Base-by-base conservation (phyloP, 2,797 vertebrate species). In the Schizopygopsis pylzovi region DNA sequence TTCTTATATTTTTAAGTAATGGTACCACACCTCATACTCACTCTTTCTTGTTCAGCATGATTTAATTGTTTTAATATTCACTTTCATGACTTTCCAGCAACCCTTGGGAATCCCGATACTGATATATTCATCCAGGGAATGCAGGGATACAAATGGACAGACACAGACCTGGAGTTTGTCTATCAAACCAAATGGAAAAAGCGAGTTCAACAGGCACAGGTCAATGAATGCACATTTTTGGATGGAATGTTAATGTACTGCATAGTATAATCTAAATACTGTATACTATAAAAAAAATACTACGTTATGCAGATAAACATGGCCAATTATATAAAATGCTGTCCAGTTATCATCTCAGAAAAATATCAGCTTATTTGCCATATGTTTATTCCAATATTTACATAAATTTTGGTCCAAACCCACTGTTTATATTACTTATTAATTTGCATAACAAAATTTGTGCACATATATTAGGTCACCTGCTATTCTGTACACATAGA, bases 81-180 rank as follows among this genome's bases (percentile, higher is more conserved):
- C 49, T 73, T 33, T 33, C 12, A 39, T 72, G 18, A 59, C 61
- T 77, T 11, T 49, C 16, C 80, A 54, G 86, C 79, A 41, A 68
- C 79, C 28, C n/a, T 68, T 33, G 84, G 83, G 59, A 68, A 89
- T 41, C 83, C 59, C 0, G 87, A 88, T 6, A 68, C 91, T 0
- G 83, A 90, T 3, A 83, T 86, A 22, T 89, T 96, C 90, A 88
- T 96, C 72, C 93, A 88, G 82, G 94, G 94, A 28, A 95, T 95
- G 95, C 92, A 90, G 85, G 92, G 92, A 0, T 96, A 95, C 37
- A 83, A 88, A 61, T 90, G 91, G 78, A 94, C 91, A 0, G 22
- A 45, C 0, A 73, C 65, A 0, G 95, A 96, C 87, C 73, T 93
- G 88, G 92, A 95, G 54, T 96, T 95, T 41, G 92, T 95, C 2